Evolutionary conservation across 2,797 vertebrate genomes (phyloP).

Genomic region (Sebastes goodei): DNA sequence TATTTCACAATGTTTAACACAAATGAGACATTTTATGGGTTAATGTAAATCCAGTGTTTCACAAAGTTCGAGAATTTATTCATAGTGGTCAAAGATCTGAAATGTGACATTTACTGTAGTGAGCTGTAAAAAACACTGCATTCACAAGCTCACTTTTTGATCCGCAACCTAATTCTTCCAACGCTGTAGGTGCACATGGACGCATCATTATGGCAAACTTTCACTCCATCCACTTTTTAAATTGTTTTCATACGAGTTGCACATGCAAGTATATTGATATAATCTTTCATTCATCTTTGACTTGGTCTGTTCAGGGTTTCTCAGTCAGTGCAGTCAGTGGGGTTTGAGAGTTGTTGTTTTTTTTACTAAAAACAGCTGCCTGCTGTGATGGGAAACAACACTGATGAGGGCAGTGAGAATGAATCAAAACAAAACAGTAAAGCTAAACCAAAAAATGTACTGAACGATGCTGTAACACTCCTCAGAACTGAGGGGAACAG

Average conservation of each 20-base stretch:
- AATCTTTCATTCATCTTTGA: neutral
- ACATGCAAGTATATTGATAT: neutral
- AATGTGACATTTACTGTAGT: neutral
- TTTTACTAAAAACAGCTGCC: neutral
- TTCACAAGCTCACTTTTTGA: neutral
- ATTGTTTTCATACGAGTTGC: neutral
- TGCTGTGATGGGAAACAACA: neutral
- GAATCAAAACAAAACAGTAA: neutral
- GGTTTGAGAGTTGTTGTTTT: no score
- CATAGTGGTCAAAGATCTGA: neutral
- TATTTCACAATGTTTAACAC: conserved; percentile 15
- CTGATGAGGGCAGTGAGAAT: neutral
- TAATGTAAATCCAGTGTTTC: neutral
- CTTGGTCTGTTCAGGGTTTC: neutral
- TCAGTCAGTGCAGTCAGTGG: neutral
- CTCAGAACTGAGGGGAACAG: neutral
- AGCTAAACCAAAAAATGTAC: neutral
- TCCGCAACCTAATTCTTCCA: neutral
- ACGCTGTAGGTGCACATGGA: neutral
- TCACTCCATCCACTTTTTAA: neutral
- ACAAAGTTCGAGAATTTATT: no score
- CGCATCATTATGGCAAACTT: neutral
- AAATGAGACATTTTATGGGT: neutral
- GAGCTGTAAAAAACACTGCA: neutral
- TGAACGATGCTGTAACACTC: no score